phyloP scores from a whole-genome alignment of 64 coral and sea anemone species.

The Montipora foliosa region DNA sequence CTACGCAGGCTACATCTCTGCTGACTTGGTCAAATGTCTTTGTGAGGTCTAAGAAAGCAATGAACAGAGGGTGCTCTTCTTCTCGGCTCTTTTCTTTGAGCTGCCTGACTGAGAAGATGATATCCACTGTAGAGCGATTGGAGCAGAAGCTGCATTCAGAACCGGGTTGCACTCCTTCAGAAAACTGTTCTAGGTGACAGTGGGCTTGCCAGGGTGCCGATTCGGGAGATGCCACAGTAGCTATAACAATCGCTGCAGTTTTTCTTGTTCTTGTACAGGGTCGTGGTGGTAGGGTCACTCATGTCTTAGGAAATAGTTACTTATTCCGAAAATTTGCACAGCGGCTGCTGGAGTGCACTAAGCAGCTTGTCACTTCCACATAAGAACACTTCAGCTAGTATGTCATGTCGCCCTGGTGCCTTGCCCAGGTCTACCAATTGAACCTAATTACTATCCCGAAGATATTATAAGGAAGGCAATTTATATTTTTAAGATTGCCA shows the following conservation, averaged over 20 bases:
- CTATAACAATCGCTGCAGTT: not conserved
- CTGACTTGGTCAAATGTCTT: not conserved
- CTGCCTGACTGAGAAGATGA: conserved; percentile 23
- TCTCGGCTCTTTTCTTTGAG: conserved; percentile 24
- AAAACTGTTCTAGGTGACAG: not conserved
- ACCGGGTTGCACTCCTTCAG: conserved; percentile 1
- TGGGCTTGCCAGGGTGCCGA: conserved; percentile 6
- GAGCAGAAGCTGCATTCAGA: conserved; percentile 24
- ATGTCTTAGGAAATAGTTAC: not conserved
- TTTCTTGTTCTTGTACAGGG: not conserved
- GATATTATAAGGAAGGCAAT: too few species aligned
- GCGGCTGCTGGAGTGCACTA: not conserved
- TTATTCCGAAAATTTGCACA: not conserved
- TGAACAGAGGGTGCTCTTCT: not conserved
- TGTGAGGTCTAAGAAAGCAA: not conserved
- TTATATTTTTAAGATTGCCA: too few species aligned
- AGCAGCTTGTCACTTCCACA: not conserved
- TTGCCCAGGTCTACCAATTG: too few species aligned
- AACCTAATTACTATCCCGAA: too few species aligned
- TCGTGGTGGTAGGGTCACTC: not conserved
- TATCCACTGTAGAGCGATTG: not conserved
- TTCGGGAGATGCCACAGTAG: conserved; percentile 24
- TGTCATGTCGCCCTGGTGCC: too few species aligned
- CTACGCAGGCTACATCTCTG: not conserved
- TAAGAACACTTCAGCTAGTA: too few species aligned